These are phyloP conservation scores for Latheticus oryzae DNA, from an alignment of 2,888 invertebrate species.

Conservation along the genomic window DNA sequence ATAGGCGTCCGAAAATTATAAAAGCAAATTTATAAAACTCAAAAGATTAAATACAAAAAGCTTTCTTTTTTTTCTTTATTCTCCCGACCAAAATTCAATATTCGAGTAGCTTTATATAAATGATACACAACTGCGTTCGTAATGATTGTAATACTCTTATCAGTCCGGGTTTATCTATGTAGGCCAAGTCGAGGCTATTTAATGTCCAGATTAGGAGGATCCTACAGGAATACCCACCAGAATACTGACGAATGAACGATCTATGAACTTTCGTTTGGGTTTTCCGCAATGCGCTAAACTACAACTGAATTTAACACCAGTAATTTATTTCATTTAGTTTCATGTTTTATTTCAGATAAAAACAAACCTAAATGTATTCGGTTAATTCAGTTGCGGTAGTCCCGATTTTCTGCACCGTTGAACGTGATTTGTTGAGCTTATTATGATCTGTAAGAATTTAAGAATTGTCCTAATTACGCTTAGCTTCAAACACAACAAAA, in stretches of 20 bases:
- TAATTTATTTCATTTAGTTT: constrained; percentile 43
- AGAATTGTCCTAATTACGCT: too few relatives aligned
- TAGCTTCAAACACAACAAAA: too few relatives aligned
- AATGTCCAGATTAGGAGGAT: constrained; percentile 39
- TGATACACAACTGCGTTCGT: constrained; percentile 19
- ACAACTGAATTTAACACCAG: constrained; percentile 38
- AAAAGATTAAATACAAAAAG: constrained; percentile 27
- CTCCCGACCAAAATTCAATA: constrained; percentile 21
- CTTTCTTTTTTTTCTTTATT: too few relatives aligned
- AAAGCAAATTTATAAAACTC: constrained; percentile 35
- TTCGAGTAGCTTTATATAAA: constrained; percentile 14
- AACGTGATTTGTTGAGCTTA: constrained; percentile 21
- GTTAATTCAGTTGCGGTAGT: constrained; percentile 26
- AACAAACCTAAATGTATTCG: constrained; percentile 30
- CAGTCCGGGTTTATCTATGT: constrained; percentile 33
- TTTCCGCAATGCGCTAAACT: constrained; percentile 43
- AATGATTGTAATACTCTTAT: constrained; percentile 35
- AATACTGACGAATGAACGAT: constrained; percentile 40
- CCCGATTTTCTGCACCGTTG: constrained; percentile 21
- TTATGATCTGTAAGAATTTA: too few relatives aligned
- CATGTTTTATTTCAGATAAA: constrained; percentile 37
- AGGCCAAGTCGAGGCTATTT: constrained; percentile 37
- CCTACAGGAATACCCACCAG: constrained; percentile 33
- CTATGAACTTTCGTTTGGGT: constrained; percentile 39
- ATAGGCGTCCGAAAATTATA: constrained; percentile 7